Conservation (phyloP, 2,797 vertebrate species). For the Bovichtus diacanthus region DNA sequence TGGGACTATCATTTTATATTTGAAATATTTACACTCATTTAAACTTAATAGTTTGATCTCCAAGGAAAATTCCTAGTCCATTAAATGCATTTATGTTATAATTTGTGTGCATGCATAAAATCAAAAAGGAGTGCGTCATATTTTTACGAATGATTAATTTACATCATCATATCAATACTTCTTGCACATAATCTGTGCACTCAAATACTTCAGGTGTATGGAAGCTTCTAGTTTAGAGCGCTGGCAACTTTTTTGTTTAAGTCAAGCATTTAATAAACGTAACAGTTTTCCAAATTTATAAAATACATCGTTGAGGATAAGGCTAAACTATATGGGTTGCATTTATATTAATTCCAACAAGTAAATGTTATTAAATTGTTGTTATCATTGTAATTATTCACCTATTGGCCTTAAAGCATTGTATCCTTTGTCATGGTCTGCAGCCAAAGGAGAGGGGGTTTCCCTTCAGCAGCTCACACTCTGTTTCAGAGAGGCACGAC, state of each 20-base stretch:
- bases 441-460: slow-evolving; percentile 49
- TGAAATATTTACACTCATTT: neutral
- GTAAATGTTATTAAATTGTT: neutral
- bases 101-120: neutral
- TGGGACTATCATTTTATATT: neutral
- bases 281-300: too few species aligned
- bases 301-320: neutral
- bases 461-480: slow-evolving; percentile 49
- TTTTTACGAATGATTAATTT: neutral
- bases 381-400: neutral
- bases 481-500: slow-evolving; percentile 53
- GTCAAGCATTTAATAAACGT: neutral
- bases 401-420: neutral
- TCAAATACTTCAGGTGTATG: neutral
- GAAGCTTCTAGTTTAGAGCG: neutral
- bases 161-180: neutral
- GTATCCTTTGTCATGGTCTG: slow-evolving; percentile 19
- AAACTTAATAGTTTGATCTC: neutral
- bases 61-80: neutral
- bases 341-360: neutral
- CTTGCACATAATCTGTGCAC: neutral
- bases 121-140: neutral
- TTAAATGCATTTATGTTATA: neutral
- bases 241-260: neutral
- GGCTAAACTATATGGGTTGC: too few species aligned